phyloP scores from a whole-genome alignment of 2,797 vertebrate species.

The Pelochelys cantorii region DNA sequence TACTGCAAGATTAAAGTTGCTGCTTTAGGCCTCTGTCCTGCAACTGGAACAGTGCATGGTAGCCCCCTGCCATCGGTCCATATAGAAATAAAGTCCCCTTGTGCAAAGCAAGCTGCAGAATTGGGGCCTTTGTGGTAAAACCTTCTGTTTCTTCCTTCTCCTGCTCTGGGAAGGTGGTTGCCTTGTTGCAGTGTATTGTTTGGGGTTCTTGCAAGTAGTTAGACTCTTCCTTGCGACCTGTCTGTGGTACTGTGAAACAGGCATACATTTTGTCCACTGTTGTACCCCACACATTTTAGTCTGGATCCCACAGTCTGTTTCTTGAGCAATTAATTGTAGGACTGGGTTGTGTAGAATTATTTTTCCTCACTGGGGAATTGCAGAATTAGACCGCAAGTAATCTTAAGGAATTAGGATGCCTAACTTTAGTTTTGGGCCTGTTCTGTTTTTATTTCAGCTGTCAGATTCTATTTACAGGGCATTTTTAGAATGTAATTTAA shows the following conservation, averaged over 20 bases:
- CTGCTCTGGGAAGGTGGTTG: not conserved
- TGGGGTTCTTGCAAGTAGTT: not conserved
- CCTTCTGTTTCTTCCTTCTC: not conserved
- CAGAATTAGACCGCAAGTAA: slow-evolving; percentile 4
- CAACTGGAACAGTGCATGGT: not conserved
- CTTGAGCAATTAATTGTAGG: not conserved
- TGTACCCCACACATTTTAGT: not conserved
- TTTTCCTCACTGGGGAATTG: not conserved
- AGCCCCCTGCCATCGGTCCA: not conserved
- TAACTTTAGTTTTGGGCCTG: not conserved
- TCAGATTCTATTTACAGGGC: not conserved
- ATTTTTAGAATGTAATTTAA: not conserved
- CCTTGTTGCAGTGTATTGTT: not conserved
- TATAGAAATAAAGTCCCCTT: not conserved
- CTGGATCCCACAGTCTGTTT: not conserved
- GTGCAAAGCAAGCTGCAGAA: not conserved
- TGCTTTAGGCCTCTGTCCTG: not conserved
- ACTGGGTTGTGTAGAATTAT: not conserved
- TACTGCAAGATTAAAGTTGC: not conserved
- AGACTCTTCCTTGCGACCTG: not conserved
- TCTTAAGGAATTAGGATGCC: not conserved
- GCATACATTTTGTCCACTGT: not conserved
- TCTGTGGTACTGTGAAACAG: not conserved
- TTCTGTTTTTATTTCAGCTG: not conserved
- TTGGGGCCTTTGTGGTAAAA: not conserved